Percentiles rank a stretch among this genome's conserved stretches.
Conservation (phyloP, 2,888 invertebrate species). For the Taenaris catops region DNA sequence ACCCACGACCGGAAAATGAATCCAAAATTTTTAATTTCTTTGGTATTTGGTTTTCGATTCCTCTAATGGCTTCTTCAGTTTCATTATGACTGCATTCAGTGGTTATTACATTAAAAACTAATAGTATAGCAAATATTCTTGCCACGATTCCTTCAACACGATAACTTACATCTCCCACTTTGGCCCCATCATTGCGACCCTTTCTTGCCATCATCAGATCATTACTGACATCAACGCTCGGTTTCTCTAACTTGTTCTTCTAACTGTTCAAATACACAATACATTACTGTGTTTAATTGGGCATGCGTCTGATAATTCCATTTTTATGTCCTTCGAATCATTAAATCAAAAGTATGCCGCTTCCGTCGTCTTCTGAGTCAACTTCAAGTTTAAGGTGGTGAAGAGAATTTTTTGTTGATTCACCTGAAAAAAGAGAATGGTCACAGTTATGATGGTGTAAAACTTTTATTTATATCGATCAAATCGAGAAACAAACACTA, state of each 20-base stretch:
- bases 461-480: no score
- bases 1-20: slow-evolving; percentile 52
- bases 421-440: slow-evolving; percentile 41
- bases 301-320: slow-evolving; percentile 36
- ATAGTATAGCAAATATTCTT: slow-evolving; percentile 41
- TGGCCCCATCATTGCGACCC: slow-evolving; percentile 24
- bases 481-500: no score
- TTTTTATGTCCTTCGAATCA: slow-evolving; percentile 37
- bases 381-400: slow-evolving; percentile 20
- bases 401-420: no score
- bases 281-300: slow-evolving; percentile 25
- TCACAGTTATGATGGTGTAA: slow-evolving; percentile 18
- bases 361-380: slow-evolving; percentile 22
- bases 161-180: slow-evolving; percentile 10
- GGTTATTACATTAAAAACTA: slow-evolving; percentile 39
- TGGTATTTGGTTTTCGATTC: slow-evolving; percentile 39
- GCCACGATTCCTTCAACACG: slow-evolving; percentile 24
- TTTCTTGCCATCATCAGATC: slow-evolving; percentile 45
- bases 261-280: slow-evolving; percentile 31
- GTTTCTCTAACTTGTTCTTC: slow-evolving; percentile 29
- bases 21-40: slow-evolving; percentile 53
- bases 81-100: slow-evolving; percentile 37
- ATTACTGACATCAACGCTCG: slow-evolving; percentile 37
- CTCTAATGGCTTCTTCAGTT: slow-evolving; percentile 33
- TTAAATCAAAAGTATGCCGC: slow-evolving; percentile 33